Evolutionary conservation across 1,140 invertebrate genomes (phyloP), one percentile per base, ranked within the genome.

Genomic region (Manduca sexta): DNA sequence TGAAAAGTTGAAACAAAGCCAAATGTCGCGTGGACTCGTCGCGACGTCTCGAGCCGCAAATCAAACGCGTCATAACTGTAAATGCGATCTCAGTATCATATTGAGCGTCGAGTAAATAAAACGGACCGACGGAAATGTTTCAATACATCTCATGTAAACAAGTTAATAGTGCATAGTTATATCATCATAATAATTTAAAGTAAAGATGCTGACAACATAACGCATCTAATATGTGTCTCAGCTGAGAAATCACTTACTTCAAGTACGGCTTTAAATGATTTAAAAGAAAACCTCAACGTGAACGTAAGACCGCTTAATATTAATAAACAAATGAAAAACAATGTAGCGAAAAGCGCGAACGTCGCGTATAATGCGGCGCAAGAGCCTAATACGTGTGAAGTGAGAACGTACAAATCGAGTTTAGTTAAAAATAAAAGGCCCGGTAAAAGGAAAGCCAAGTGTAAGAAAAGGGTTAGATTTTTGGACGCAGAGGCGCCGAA

Each of bases 401-500:
- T 71, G 57, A 74, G 62, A 65, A 56, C 44, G 52, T 49, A 57
- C 31, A 74, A 74, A 60, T 63, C 67, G 15, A 73, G 67, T 67
- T 71, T 74, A 61, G 62, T 62, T 54, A 68, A 66, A 58, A 56
- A 45, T 41, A 76, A 75, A 64, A 67, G 45, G 47, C 41, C 52
- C 38, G 46, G 49, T 11, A 63, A 56, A 62, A 60, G 33, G 35
- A 62, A 60, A 55, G 58, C 55, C 44, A 64, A 52, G 15, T 17
- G 45, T 44, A 80, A 74, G 69, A 81, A 81, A 69, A 73, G 62
- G 61, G 77, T 81, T 51, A 65, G 69, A 58, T 81, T 79, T 54
- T 64, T 61, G 47, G 71, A 73, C 52, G 42, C 44, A 29, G 60
- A 69, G 33, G 49, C 52, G 44, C 52, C 56, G 46, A 51, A 57